phyloP scores from a whole-genome alignment of 2,888 invertebrate genomes.

The Napeogenes inachia region DNA sequence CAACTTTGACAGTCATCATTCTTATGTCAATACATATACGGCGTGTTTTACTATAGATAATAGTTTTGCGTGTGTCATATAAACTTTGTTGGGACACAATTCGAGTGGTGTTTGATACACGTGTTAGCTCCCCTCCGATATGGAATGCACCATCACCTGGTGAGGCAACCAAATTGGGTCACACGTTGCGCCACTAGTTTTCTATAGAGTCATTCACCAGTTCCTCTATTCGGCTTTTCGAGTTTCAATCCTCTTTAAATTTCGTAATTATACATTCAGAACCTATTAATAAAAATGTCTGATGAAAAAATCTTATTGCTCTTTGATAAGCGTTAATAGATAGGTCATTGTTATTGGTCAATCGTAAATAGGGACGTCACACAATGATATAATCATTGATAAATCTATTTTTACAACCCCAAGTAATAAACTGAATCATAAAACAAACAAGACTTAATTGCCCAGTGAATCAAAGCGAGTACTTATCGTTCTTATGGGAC shows the following conservation, averaged over 20 bases:
- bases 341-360: background rate
- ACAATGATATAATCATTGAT: background rate
- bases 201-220: conserved; percentile 32
- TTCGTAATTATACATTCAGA: background rate
- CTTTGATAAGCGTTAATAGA: too few species aligned
- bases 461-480: conserved; percentile 6
- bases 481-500: conserved; percentile 13
- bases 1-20: background rate
- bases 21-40: conserved; percentile 5
- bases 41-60: conserved; percentile 14
- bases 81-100: conserved; percentile 37
- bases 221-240: conserved; percentile 39
- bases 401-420: conserved; percentile 5
- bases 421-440: conserved; percentile 5
- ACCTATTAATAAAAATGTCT: too few species aligned
- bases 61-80: conserved; percentile 9
- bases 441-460: conserved; percentile 6
- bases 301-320: too few species aligned
- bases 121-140: conserved; percentile 55
- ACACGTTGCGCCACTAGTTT: conserved; percentile 59
- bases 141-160: conserved; percentile 71
- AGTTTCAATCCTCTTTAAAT: conserved; percentile 12
- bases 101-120: conserved; percentile 54
- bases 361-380: background rate
- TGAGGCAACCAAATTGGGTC: conserved; percentile 61